A percentile compares a stretch with the other conserved stretches of the same genome.
Evolutionary conservation across 1,140 invertebrate genomes (phyloP).

Genomic region (Sinonovacula constricta): DNA sequence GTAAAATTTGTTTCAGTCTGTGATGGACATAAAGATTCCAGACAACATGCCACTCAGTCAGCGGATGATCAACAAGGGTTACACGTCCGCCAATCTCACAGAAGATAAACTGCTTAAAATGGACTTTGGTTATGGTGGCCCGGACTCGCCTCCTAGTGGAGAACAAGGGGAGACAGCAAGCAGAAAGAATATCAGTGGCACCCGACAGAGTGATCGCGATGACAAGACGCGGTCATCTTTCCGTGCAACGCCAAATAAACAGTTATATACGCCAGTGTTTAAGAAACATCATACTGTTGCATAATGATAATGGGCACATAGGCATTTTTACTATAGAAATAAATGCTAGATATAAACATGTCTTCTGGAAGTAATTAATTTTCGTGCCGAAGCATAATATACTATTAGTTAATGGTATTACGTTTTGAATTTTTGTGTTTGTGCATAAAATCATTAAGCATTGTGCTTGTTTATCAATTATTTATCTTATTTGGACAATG

Average conservation of each 20-base stretch:
- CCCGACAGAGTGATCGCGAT: slow-evolving; percentile 25
- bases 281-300: slow-evolving; percentile 61
- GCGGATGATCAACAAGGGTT: slow-evolving; percentile 72
- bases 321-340: no score
- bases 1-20: slow-evolving; percentile 64
- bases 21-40: slow-evolving; percentile 69
- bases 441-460: no score
- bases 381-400: no score
- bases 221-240: slow-evolving; percentile 38
- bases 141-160: slow-evolving; percentile 54
- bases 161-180: slow-evolving; percentile 40
- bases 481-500: no score
- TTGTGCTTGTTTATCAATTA: no score
- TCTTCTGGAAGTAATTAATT: no score
- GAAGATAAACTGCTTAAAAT: slow-evolving; percentile 66
- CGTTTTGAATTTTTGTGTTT: no score
- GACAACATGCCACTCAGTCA: slow-evolving; percentile 70
- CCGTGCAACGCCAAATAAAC: slow-evolving; percentile 27
- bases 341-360: no score
- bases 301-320: no score
- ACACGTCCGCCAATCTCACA: slow-evolving; percentile 68
- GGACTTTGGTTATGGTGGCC: slow-evolving; percentile 71
- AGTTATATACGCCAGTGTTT: slow-evolving; percentile 28
- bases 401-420: no score
- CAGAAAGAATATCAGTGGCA: slow-evolving; percentile 31